A percentile compares a stretch with the other conserved stretches of the same genome.
phyloP scores from a whole-genome alignment of 2,888 invertebrate species.

The Leptinotarsa juncta region DNA sequence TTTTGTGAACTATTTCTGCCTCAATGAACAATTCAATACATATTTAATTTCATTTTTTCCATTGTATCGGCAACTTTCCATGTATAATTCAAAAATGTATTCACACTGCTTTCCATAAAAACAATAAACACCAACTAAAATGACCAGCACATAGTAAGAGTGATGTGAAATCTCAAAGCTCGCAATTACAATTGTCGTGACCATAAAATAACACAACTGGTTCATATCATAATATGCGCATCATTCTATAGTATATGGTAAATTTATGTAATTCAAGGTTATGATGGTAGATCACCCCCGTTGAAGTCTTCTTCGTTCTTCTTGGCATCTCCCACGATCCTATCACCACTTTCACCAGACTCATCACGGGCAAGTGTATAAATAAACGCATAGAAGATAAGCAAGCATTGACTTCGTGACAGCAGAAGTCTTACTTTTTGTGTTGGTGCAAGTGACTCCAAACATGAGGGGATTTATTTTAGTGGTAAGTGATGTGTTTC shows the following conservation, averaged over 20 bases:
- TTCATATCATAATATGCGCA: conserved; percentile 10
- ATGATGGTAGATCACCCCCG: conserved; percentile 30
- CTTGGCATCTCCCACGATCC: conserved; percentile 47
- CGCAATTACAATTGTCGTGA: conserved; percentile 27
- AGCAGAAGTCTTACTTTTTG: conserved; percentile 43
- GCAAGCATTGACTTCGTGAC: conserved; percentile 48
- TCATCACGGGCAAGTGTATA: conserved; percentile 50
- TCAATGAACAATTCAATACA: too few species aligned
- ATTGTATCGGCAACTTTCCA: neutral
- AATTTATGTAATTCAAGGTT: conserved; percentile 33
- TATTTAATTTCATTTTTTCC: too few species aligned
- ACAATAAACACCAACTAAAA: neutral
- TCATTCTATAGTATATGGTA: conserved; percentile 24
- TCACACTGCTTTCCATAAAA: neutral
- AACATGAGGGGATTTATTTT: conserved; percentile 47
- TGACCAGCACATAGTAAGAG: neutral
- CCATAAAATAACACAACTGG: conserved; percentile 30
- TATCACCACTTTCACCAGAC: conserved; percentile 51
- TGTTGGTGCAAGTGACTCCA: conserved; percentile 46
- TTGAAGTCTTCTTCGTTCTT: conserved; percentile 21
- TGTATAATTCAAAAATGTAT: neutral
- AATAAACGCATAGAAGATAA: conserved; percentile 45
- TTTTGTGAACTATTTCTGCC: too few species aligned
- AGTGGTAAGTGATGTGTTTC: conserved; percentile 49
- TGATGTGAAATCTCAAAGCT: conserved; percentile 13